Evolutionary conservation across 2,888 invertebrate species (phyloP).

Genomic region (Mythimna loreyi): DNA sequence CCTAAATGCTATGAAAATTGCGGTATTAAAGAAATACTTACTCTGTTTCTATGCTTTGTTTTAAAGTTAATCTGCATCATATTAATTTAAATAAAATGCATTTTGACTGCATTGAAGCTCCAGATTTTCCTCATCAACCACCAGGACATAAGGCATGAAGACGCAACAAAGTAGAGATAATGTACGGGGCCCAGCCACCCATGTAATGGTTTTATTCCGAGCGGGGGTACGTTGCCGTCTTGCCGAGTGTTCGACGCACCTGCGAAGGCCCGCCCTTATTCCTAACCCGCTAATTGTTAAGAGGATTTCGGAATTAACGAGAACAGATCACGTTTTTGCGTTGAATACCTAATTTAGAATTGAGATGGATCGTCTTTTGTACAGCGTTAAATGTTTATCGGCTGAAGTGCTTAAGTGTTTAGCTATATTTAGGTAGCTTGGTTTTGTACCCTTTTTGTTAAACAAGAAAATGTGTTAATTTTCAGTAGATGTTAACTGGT

Average conservation of each 20-base stretch:
- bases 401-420: slow-evolving; percentile 24
- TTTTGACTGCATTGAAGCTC: neutral
- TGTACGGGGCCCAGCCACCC: slow-evolving; percentile 43
- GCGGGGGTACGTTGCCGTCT: slow-evolving; percentile 37
- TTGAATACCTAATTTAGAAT: slow-evolving; percentile 56
- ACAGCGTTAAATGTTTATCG: slow-evolving; percentile 39
- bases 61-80: too few species aligned
- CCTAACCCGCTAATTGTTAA: slow-evolving; percentile 63
- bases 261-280: slow-evolving; percentile 55
- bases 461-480: neutral
- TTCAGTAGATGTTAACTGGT: neutral
- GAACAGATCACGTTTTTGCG: slow-evolving; percentile 55
- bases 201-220: slow-evolving; percentile 62
- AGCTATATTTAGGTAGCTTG: slow-evolving; percentile 4
- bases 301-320: slow-evolving; percentile 63
- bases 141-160: slow-evolving; percentile 15
- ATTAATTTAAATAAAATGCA: neutral
- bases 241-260: slow-evolving; percentile 57
- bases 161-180: slow-evolving; percentile 41
- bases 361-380: slow-evolving; percentile 56
- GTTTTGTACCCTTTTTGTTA: neutral
- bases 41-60: neutral
- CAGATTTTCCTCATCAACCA: neutral
- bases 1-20: neutral
- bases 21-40: neutral